phyloP scores from a whole-genome alignment of 2,797 vertebrate species.

The Mormyrus hasselquistii region DNA sequence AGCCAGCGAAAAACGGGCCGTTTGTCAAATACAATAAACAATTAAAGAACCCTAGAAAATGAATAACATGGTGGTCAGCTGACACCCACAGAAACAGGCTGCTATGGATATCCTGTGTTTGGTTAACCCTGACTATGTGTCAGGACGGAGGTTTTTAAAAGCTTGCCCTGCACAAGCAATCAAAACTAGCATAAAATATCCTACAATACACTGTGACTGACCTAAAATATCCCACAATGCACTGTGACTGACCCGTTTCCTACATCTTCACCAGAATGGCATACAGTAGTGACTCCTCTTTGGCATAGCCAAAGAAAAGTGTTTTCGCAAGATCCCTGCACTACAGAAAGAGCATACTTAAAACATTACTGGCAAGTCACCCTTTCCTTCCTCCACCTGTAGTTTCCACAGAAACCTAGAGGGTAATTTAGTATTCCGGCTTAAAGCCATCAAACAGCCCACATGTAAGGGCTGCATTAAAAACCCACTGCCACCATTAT shows the following conservation, averaged over 20 bases:
- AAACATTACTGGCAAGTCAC: background rate
- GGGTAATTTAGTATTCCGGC: background rate
- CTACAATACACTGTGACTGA: background rate
- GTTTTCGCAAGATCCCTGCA: background rate
- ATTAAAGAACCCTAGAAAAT: background rate
- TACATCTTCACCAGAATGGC: background rate
- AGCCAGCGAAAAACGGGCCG: conserved; percentile 35
- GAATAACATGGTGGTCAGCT: conserved; percentile 1
- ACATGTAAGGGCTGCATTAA: background rate
- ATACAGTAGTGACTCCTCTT: background rate
- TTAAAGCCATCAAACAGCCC: background rate
- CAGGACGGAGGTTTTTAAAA: background rate
- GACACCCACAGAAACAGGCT: conserved; percentile 34
- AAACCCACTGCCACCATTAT: background rate
- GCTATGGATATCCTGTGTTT: conserved; percentile 25
- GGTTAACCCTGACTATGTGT: background rate
- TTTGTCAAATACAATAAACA: background rate
- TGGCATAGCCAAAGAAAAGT: background rate
- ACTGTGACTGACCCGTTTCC: background rate
- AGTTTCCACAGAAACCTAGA: background rate
- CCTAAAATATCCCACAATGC: background rate
- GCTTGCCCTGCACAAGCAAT: background rate
- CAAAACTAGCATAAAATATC: background rate
- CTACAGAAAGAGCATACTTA: background rate
- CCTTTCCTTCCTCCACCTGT: background rate